Base-by-base conservation (phyloP, 2,113 vertebrate genomes). In the Barbus barbus region DNA sequence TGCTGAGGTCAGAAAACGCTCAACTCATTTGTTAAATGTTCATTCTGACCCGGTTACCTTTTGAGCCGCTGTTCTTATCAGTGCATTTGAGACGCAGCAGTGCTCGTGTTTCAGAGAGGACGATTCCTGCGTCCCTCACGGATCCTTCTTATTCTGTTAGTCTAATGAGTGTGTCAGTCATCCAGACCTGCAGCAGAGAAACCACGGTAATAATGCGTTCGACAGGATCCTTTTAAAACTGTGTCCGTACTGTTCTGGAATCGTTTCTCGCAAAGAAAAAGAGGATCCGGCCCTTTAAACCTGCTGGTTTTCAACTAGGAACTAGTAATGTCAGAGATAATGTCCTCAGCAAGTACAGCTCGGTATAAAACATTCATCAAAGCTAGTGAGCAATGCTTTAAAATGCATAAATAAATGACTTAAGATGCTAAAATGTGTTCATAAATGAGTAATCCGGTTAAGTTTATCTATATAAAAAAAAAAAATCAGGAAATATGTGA, bases 131-230 rank as follows among this genome's bases (percentile, higher is more conserved):
- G 22, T 56, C 7, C 60, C 41, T n/a, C 36, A 22, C 24, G n/a
- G 36, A 20, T 63, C 51, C 5, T 2, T 75, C 20, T 12, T 28
- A 20, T 65, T 3, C 58, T 6, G 44, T 48, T 51, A 63, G 58
- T 67, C 28, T 84, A 69, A 67, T 53, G 44, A 65, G 44, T 24
- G 16, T 84, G 60, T 78, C 73, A 77, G 22, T 65, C 73, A 76
- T 60, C 56, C 9, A 22, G 79, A 81, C 18, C 46, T n/a, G 3
- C 48, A 56, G 26, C 74, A 13, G 75, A 78, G 51, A 3, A 78
- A 38, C 22, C 22, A 9, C 11, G 2, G 22, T 77, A 33, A 77
- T 56, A 13, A 14, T n/a, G 31, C 28, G 13, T 8, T 12, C 4
- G 41, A 26, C 31, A 16, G 12, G 7, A 13, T 7, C 31, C 11